phyloP scores from a whole-genome alignment of 2,888 invertebrate species.

The Bombyx huttoni region DNA sequence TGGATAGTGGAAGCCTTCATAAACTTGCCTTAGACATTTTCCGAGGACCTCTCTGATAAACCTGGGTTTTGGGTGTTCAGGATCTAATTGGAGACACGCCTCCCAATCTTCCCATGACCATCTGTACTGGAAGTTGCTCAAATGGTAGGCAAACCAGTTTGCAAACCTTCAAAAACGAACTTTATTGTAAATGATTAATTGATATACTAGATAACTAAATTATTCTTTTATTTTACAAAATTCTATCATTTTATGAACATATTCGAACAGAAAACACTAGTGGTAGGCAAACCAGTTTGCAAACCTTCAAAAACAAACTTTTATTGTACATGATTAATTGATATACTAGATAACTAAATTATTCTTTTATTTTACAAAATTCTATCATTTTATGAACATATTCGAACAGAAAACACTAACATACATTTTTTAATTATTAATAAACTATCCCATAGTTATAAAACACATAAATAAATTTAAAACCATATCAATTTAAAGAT shows the following conservation, averaged over 20 bases:
- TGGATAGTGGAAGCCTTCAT: not conserved
- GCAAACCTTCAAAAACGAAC: constrained; percentile 78
- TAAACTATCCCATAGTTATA: no score
- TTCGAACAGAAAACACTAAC: no score
- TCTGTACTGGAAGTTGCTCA: constrained; percentile 98
- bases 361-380: no score
- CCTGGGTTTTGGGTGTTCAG: constrained; percentile 93
- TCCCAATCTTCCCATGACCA: constrained; percentile 99
- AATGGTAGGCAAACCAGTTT: constrained; percentile 97
- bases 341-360: not conserved
- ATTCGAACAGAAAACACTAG: no score
- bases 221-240: no score
- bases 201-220: not conserved
- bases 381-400: no score
- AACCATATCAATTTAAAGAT: no score
- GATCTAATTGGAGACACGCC: constrained; percentile 84
- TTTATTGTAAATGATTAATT: no score
- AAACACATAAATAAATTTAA: no score
- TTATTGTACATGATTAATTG: no score
- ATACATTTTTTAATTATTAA: no score
- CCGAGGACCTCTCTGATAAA: constrained; percentile 94
- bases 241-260: no score
- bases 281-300: constrained; percentile 98
- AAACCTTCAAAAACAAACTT: constrained; percentile 76
- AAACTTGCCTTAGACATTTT: constrained; percentile 85